Base-by-base conservation (phyloP, 2,797 vertebrate genomes). In the Oreonectes daqikongensis region DNA sequence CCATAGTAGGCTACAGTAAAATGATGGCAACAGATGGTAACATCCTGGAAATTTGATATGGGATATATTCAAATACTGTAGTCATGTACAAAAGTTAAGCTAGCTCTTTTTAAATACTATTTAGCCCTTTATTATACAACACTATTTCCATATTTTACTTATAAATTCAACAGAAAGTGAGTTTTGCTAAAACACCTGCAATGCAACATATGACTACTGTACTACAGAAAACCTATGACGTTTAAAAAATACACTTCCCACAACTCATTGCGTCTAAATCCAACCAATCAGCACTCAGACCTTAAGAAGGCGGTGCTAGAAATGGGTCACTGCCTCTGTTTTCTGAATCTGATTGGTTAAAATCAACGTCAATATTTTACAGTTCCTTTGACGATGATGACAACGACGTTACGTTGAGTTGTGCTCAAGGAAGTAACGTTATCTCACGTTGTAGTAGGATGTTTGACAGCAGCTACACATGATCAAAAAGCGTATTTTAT, bases 261-360 rank as follows among this genome's bases (percentile, higher is more conserved):
- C 5, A 48, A 40, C 5, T 3, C 63, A 3, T 4, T 48, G 20
- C 10, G 2, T 12, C 10, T 9, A 10, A 32, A 67, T 46, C 5
- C 7, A 20, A n/a, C 69, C 55, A 81, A 69, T 81, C 64, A 22
- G 42, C 20, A 12, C n/a, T 20, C n/a, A 18, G 12, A 11, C 0
- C n/a, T 44, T 53, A 44, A 40, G 46, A 22, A 20, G 65, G 65
- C 42, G 55, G 65, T 12, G 9, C 64, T 12, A 8, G 57, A 46
- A 6, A 6, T 9, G 24, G 35, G 5, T 8, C 5, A 1, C 3
- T 10, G 8, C 8, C 18, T 1, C 18, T n/a, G 14, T 3, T 22
- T 17, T 55, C 64, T 12, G 26, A 67, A 65, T 42, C 42, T 84
- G 81, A 90, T 91, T 91, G 89, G 89, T 42, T 52, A 20, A 2